phyloP scores from a whole-genome alignment of 2,888 invertebrate species.

The Neoitamus cyanurus region DNA sequence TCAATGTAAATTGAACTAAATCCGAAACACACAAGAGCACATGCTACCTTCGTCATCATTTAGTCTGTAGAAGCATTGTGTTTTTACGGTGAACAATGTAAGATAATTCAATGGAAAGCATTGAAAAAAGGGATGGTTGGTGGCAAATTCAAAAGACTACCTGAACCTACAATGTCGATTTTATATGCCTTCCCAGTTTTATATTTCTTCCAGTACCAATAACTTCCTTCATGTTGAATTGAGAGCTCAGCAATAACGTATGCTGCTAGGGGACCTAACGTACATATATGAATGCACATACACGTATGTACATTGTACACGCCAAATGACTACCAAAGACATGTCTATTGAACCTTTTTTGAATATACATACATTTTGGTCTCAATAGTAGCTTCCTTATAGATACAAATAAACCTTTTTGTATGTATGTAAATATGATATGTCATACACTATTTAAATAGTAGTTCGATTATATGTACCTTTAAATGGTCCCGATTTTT shows the following conservation, averaged over 20 bases:
- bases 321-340: too few relatives aligned
- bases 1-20: not conserved
- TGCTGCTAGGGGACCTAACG: too few relatives aligned
- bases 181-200: slow-evolving; percentile 8
- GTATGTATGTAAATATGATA: too few relatives aligned
- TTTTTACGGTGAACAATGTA: slow-evolving; percentile 10
- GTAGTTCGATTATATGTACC: too few relatives aligned
- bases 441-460: too few relatives aligned
- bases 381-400: too few relatives aligned
- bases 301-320: too few relatives aligned
- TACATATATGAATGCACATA: too few relatives aligned
- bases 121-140: not conserved
- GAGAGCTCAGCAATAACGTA: not conserved
- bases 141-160: slow-evolving; percentile 26
- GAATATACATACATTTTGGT: too few relatives aligned
- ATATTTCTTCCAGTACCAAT: not conserved
- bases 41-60: not conserved
- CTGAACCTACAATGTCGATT: slow-evolving; percentile 16
- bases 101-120: slow-evolving; percentile 32
- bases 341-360: too few relatives aligned
- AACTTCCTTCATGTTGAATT: not conserved
- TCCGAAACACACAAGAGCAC: not conserved
- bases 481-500: too few relatives aligned
- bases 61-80: slow-evolving; percentile 5
- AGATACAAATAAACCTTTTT: slow-evolving; percentile 34